Base-by-base conservation (phyloP, 2,113 vertebrate species). In the Ptychochromis oligacanthus region DNA sequence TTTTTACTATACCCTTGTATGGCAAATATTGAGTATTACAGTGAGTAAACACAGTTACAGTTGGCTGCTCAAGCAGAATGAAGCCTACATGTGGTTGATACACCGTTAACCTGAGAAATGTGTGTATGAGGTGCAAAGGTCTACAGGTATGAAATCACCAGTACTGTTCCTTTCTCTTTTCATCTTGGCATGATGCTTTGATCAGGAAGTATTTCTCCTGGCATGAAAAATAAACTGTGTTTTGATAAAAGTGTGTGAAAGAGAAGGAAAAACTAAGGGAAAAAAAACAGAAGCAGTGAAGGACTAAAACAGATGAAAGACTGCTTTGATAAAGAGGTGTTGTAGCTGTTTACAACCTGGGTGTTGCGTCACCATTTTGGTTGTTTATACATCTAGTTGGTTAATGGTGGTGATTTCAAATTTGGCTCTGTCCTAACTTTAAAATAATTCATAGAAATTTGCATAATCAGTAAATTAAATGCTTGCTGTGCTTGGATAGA, bases 1-100 rank as follows among this genome's bases (percentile, higher is more conserved):
- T n/a, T n/a, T 46, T 54, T 11, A 46, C 15, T 2, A 57, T 40
- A 46, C 17, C 28, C 15, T 7, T 57, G 20, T 59, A 67, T 18
- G 31, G 40, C 14, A n/a, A 52, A 58, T 59, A 64, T 28, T 54
- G 77, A 85, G 75, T 76, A 74, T 65, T 80, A 59, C 49, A 80
- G 78, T 46, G 65, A 31, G 82, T 60, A 85, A 81, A 77, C 75
- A 78, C 15, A 14, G 77, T 34, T 76, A 60, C 22, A 43, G 54
- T 60, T 85, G 60, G 58, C 76, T 70, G 34, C 60, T 85, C 12
- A 12, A 65, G 83, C 40, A n/a, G 72, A 77, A 34, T 58, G 24
- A 59, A 72, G 76, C 38, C 31, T 59, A n/a, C 17, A 31, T 58
- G 60, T 28, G 43, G 31, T 54, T 58, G 60, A 75, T 31, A 70